phyloP scores from a whole-genome alignment of 2,888 invertebrate genomes.

The Pristionchus entomophagus region DNA sequence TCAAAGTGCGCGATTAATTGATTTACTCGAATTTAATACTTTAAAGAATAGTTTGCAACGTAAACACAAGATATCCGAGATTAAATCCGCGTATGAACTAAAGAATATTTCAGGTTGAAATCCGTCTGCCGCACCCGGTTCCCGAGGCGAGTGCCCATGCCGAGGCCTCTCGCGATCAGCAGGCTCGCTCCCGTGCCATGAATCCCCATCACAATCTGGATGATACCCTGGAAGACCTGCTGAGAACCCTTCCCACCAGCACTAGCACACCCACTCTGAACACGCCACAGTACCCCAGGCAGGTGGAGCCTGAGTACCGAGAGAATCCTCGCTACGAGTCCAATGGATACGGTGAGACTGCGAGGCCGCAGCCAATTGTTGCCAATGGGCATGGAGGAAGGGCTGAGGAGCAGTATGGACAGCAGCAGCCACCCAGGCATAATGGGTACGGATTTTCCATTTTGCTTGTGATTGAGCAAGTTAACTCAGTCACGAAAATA shows the following conservation, averaged over 20 bases:
- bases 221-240: constrained; percentile 13
- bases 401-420: background rate
- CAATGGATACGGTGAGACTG: background rate
- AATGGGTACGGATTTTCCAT: background rate
- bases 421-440: background rate
- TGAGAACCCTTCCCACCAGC: constrained; percentile 40
- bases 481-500: too few species aligned
- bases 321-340: background rate
- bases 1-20: too few species aligned
- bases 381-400: constrained; percentile 9
- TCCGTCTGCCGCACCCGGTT: background rate
- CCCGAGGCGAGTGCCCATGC: background rate
- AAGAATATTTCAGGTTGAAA: background rate
- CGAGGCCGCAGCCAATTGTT: background rate
- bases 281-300: constrained; percentile 54
- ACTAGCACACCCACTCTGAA: background rate
- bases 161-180: background rate
- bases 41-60: too few species aligned
- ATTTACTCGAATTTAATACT: too few species aligned
- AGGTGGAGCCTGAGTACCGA: constrained; percentile 47
- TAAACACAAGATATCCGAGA: background rate
- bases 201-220: background rate
- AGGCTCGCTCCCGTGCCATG: background rate
- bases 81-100: background rate
- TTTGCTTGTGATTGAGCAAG: background rate